phyloP scores from a whole-genome alignment of 2,888 invertebrate genomes.

The Scelioninae gen. 2 region DNA sequence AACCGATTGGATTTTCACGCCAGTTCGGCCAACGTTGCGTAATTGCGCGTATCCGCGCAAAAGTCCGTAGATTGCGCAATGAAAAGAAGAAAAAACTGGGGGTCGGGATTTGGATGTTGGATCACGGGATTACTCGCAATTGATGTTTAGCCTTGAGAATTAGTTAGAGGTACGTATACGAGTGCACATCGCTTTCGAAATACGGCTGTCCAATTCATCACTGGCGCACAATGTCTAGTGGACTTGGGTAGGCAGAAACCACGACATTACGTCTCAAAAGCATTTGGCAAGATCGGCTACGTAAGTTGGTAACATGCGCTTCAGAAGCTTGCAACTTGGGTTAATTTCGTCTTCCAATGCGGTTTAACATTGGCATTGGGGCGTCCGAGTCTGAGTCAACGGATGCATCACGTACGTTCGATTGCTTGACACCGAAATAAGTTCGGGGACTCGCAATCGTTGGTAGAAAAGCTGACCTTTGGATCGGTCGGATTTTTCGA shows the following conservation, averaged over 20 bases:
- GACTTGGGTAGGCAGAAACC: conserved; percentile 49
- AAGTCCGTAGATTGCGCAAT: too few relatives aligned
- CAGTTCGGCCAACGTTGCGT: too few relatives aligned
- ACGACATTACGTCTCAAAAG: conserved; percentile 55
- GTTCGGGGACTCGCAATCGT: conserved; percentile 48
- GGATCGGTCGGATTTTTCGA: too few relatives aligned
- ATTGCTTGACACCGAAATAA: conserved; percentile 61
- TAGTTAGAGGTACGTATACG: conserved; percentile 20
- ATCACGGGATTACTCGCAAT: conserved; percentile 9
- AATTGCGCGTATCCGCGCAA: too few relatives aligned
- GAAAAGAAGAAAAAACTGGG: too few relatives aligned
- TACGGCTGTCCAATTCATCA: conserved; percentile 52
- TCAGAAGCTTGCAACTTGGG: conserved; percentile 59
- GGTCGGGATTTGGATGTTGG: conserved; percentile 6
- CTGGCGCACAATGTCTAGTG: conserved; percentile 38
- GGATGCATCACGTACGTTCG: conserved; percentile 58
- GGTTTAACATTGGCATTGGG: conserved; percentile 68
- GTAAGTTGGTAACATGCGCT: conserved; percentile 48
- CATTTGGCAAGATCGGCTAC: conserved; percentile 59
- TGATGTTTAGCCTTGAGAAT: conserved; percentile 32
- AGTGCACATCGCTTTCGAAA: conserved; percentile 42
- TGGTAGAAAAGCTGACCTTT: too few relatives aligned
- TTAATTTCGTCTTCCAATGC: conserved; percentile 65
- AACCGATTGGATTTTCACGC: too few relatives aligned
- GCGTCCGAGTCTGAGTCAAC: conserved; percentile 56